Percentiles rank a stretch among this genome's conserved stretches.
These are phyloP conservation scores for Melanerpes formicivorus DNA, from an alignment of 2,113 vertebrate species.

Conservation along the genomic window DNA sequence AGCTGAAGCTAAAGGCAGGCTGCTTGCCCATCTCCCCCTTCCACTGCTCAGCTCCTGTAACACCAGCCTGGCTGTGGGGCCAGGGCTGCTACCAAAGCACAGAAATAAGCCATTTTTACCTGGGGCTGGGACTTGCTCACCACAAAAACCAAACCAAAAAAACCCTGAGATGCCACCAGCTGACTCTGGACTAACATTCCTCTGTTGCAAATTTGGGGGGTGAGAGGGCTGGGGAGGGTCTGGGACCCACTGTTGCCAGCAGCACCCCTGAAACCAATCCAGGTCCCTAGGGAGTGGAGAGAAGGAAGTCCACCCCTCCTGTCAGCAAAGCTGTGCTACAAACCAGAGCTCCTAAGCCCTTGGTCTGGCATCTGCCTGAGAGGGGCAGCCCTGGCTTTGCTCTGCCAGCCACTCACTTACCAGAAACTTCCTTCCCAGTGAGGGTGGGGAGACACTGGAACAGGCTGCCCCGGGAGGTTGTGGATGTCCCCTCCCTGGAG, in stretches of 20 bases:
- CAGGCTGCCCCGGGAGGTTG: no score
- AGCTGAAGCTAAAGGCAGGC: not conserved
- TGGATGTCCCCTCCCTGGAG: no score
- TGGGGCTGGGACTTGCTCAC: not conserved
- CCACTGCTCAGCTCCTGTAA: not conserved
- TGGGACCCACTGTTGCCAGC: rapidly evolving
- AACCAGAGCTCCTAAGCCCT: not conserved
- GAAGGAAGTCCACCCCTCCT: not conserved
- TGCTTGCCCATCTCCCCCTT: not conserved
- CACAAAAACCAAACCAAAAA: not conserved
- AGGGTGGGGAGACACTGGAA: no score
- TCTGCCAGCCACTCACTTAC: not conserved
- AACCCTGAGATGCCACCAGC: not conserved
- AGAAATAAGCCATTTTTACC: not conserved
- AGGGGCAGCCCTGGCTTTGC: not conserved
- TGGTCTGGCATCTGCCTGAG: not conserved
- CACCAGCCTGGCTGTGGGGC: not conserved
- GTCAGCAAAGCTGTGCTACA: not conserved
- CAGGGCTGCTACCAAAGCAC: not conserved
- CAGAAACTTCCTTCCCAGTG: not conserved
- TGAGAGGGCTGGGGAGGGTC: no score
- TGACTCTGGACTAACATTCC: not conserved
- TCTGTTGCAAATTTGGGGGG: rapidly evolving
- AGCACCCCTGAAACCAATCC: not conserved
- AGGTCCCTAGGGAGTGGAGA: not conserved